Evolutionary conservation across 1,140 invertebrate genomes (phyloP), one percentile per base, ranked within the genome.

Genomic region (Drosophila bocki): DNA sequence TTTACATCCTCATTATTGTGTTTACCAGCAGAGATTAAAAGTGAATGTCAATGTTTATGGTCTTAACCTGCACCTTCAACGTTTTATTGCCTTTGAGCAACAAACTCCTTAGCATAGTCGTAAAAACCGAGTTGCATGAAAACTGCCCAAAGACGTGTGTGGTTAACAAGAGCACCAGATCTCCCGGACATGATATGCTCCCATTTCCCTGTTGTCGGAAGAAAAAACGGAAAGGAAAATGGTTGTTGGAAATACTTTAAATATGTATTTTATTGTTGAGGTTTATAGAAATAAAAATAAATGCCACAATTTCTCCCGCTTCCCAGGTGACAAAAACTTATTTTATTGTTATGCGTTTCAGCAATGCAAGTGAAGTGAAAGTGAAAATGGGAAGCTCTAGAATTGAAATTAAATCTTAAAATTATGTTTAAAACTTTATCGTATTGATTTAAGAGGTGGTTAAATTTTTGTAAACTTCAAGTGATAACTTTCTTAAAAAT

Each of bases 101-200:
- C 72, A 57, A 72, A 54, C 68, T n/a, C 35, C n/a, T 44, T 62
- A 33, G 41, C 35, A 17, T 54, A 69, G 68, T 76, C 71, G 45
- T 67, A 33, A 35, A 76, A 47, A 7, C 39, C 48, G 22, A 19
- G 11, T 7, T 58, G 44, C 19, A 26, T 41, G 7, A 45, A 13
- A 48, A 22, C n/a, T 17, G 11, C 11, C 12, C 3, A 32, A 33
- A 35, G 39, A 56, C 12, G n/a, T 53, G 5, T 53, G n/a, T 17
- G 44, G n/a, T 17, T n/a, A 74, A 62, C 45, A n/a, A 53, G 22
- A 61, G 35, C 68, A 72, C 39, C 19, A 74, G 39, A 53, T 75
- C 60, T 53, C 26, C 74, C 74, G 71, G 71, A 76, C 70, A 58
- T 53, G 70, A 33, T 17, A 37, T 72, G 64, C 15, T 69, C 64